Percentiles rank a stretch among this genome's conserved stretches.
These are phyloP conservation scores for Calephelis nemesis DNA, from an alignment of 1,140 invertebrate species.

Conservation along the genomic window DNA sequence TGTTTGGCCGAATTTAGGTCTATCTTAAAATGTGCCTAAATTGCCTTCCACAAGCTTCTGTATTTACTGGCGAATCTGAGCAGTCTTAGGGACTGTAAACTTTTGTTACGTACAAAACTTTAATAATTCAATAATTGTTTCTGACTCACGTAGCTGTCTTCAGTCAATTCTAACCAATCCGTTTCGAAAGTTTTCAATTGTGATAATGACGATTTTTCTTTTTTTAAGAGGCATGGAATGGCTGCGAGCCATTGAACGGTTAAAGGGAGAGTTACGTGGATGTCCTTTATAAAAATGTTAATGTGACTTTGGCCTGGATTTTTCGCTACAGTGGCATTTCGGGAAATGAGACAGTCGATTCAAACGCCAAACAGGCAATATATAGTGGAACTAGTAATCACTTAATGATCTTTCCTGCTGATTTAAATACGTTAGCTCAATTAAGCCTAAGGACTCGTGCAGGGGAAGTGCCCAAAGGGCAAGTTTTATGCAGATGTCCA, in stretches of 20 bases:
- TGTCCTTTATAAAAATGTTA: not conserved
- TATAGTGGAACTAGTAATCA: not conserved
- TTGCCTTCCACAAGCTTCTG: too few relatives aligned
- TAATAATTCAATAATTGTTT: not conserved
- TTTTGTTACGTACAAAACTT: not conserved
- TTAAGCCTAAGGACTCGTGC: not conserved
- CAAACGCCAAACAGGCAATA: not conserved
- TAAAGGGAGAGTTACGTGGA: not conserved
- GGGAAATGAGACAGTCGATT: not conserved
- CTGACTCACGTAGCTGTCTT: not conserved
- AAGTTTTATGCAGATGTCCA: not conserved
- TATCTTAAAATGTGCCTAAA: too few relatives aligned
- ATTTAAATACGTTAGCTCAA: not conserved
- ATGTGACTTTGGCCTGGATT: not conserved
- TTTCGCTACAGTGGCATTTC: not conserved
- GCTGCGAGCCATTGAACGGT: too few relatives aligned
- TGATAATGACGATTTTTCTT: not conserved
- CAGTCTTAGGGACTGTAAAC: not conserved
- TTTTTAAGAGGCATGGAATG: not conserved
- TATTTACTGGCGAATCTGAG: not conserved
- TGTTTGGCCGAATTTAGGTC: too few relatives aligned
- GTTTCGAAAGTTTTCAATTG: not conserved
- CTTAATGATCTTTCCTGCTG: not conserved
- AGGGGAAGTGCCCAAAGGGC: not conserved
- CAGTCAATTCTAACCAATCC: not conserved